Evolutionary conservation across 2,113 vertebrate species (phyloP), one percentile per base, ranked within the genome.

Genomic region (Eubucco bourcierii): DNA sequence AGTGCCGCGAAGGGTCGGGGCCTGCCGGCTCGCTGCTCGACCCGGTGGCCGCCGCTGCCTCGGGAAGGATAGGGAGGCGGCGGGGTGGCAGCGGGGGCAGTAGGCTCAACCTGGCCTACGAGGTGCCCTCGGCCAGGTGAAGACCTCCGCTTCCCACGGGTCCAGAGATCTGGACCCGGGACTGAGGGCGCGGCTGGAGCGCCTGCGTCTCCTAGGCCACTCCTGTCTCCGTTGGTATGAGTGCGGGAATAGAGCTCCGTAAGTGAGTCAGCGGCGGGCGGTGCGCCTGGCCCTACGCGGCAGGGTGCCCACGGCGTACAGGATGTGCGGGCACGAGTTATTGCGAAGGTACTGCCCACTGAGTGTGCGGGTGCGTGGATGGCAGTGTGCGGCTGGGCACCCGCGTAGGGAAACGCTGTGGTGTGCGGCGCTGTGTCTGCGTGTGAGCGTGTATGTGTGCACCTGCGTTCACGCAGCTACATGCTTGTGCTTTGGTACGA

Each of bases 401-500:
- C 37, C 16, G 4, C 28, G 17, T 2, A 25, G 5, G 56, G 28
- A 5, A 11, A 5, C 53, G 2, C 13, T 4, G 46, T 33, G 2
- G 4, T 9, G 55, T 3, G 31, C 2, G 47, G 21, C 28, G 47
- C 29, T 0, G 28, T 1, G 59, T 19, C 34, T 39, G 25, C 6
- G 3, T 5, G 33, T 15, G 19, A 5, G 29, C 27, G 4, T 24
- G 24, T 18, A 16, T 13, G 12, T 29, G 19, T 15, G 8, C 33
- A 15, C 61, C 41, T 18, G 61, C 28, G 6, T 1, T 12, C 31
- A 8, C 24, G 50, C 9, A 24, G 4, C 3, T 3, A 2, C 9
- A 0, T 29, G 16, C 10, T 19, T 1, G 5, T 23, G 74, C 46
- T 41, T 4, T 2, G 39, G 33, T 11, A 12, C 16, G 1, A 15